Evolutionary conservation across 1,140 invertebrate genomes (phyloP).

Genomic region (Planococcus citri): DNA sequence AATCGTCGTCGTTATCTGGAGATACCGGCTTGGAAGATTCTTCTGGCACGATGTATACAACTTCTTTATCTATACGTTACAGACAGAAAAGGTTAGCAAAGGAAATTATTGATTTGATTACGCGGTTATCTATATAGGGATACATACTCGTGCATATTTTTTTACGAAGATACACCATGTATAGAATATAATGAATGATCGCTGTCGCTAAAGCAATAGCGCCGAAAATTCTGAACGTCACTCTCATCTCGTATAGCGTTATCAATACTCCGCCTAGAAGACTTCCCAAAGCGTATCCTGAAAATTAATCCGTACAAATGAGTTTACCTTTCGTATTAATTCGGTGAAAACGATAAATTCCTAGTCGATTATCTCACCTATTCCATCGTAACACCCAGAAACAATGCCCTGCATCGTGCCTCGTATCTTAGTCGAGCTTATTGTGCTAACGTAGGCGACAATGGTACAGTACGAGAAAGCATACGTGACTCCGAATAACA

Average conservation of each 20-base stretch:
- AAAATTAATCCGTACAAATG: neutral
- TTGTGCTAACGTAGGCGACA: slow-evolving; percentile 46
- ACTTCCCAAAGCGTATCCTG: slow-evolving; percentile 8
- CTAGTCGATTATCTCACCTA: neutral
- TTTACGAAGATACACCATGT: neutral
- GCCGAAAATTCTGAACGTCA: slow-evolving; percentile 4
- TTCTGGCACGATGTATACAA: slow-evolving; percentile 8
- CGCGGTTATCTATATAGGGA: neutral
- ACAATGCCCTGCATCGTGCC: slow-evolving; percentile 11
- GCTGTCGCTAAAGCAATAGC: neutral
- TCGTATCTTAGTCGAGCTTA: neutral
- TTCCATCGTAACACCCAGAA: neutral
- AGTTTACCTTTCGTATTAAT: too few relatives aligned
- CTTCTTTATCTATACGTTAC: neutral
- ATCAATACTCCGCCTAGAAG: neutral
- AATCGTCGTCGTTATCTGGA: neutral
- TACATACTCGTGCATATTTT: neutral
- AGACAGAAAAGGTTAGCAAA: neutral
- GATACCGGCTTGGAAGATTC: neutral
- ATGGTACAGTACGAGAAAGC: slow-evolving; percentile 64
- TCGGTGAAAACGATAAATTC: too few relatives aligned
- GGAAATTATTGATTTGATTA: neutral
- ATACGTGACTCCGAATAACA: slow-evolving; percentile 64
- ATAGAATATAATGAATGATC: neutral
- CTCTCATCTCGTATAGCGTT: neutral